phyloP scores from a whole-genome alignment of 1,140 invertebrate species.

The Pemphigus obesinymphae region DNA sequence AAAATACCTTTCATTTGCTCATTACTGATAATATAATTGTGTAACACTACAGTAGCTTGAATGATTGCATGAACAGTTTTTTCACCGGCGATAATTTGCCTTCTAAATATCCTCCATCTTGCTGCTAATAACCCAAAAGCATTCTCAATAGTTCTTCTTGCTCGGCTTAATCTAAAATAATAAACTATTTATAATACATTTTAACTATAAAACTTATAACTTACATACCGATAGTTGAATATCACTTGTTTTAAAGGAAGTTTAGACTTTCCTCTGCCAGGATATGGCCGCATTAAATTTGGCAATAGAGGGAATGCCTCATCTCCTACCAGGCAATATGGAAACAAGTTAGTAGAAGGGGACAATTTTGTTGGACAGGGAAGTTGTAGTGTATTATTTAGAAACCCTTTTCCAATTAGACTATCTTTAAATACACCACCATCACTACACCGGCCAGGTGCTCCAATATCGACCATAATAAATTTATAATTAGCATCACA shows the following conservation, averaged over 20 bases:
- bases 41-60: not conserved
- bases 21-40: not conserved
- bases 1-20: not conserved
- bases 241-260: not conserved
- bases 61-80: not conserved
- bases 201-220: not conserved
- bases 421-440: not conserved
- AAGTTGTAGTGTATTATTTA: not conserved
- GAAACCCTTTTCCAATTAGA: not conserved
- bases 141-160: not conserved
- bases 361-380: not conserved
- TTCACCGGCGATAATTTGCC: not conserved
- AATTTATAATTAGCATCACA: not conserved
- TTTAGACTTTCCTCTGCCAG: not conserved
- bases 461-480: not conserved
- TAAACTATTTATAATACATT: not conserved
- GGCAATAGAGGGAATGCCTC: not conserved
- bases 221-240: not conserved
- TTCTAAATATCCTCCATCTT: not conserved
- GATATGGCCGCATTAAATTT: not conserved
- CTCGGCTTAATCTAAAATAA: not conserved
- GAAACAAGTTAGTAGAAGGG: not conserved
- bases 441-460: not conserved
- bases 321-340: not conserved
- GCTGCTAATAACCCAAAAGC: not conserved